Percentiles rank a stretch among this genome's conserved stretches.
Conservation (phyloP, 2,113 vertebrate species). For the Rhagologus leucostigma region DNA sequence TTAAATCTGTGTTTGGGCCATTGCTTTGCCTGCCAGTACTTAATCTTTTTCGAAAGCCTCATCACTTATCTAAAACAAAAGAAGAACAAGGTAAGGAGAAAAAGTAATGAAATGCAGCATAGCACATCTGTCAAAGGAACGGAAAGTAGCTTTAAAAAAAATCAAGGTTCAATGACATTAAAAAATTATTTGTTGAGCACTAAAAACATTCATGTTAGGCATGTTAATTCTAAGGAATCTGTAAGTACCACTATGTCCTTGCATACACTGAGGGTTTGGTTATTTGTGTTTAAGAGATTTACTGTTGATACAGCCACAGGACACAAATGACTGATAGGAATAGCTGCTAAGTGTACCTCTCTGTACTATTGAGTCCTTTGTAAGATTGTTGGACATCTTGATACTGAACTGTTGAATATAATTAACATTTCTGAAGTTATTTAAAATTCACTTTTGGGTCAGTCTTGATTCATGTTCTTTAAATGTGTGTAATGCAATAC, state of each 20-base stretch:
- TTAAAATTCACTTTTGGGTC: neutral
- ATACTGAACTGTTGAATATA: neutral
- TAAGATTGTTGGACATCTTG: neutral
- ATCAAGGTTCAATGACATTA: slow-evolving; percentile 67
- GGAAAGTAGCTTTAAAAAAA: slow-evolving; percentile 47
- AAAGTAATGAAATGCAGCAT: slow-evolving; percentile 75
- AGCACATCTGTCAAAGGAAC: slow-evolving; percentile 72
- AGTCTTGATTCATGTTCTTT: neutral
- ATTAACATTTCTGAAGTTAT: slow-evolving; percentile 19
- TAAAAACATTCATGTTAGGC: slow-evolving; percentile 39
- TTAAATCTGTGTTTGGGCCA: slow-evolving; percentile 73
- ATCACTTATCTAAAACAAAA: slow-evolving; percentile 75
- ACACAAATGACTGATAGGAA: neutral
- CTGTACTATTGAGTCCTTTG: neutral
- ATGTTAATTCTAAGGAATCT: slow-evolving; percentile 53
- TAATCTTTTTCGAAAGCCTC: slow-evolving; percentile 73
- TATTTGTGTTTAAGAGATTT: neutral
- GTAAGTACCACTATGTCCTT: neutral
- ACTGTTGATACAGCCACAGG: neutral
- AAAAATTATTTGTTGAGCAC: slow-evolving; percentile 64
- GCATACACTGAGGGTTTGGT: neutral
- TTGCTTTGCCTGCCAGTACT: slow-evolving; percentile 68
- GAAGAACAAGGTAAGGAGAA: slow-evolving; percentile 69
- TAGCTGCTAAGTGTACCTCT: neutral
- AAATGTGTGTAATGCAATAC: neutral